Base-by-base conservation (phyloP, 2,888 invertebrate species). In the Entomobrya multifasciata region DNA sequence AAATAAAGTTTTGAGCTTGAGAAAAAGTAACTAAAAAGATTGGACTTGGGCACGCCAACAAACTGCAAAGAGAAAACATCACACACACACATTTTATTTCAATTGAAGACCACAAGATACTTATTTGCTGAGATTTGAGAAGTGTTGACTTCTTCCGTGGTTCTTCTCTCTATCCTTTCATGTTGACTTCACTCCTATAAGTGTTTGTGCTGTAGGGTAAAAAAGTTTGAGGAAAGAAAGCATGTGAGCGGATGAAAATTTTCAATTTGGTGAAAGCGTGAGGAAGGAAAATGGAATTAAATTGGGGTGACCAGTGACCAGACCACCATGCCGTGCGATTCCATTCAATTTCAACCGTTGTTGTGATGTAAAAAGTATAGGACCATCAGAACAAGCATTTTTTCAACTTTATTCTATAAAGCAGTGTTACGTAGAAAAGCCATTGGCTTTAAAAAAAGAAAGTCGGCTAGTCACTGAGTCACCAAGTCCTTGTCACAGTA, bases 251-350 rank as follows among this genome's bases (percentile, higher is more conserved):
- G 70, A 80, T 81, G 65, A 81, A 81, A 86, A 86, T 76, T 86
- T 86, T 86, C 86, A 86, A 86, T 86, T 86, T 86, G 57, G 86
- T 80, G 81, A 86, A 81, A 86, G 86, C 86, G 86, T 74, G 86
- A 86, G 81, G 44, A 76, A 77, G 10, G 86, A 81, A 86, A 87
- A 87, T 84, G 80, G 76, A 87, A 79, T 87, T 84, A 87, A 84
- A 87, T 84, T 84, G 81, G 84, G 84, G 79, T 87, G 84, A 84
- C 83, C 36, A 36, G 5, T n/a, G 5, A 36, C 36, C 36, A 36
- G 36, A 36, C 36, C 36, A 36, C 36, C 87, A 87, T 84, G 84
- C 36, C 87, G 65, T 83, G 80, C 81, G 72, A 86, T 86, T 86
- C 86, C 81, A 86, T 86, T 36, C 36, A 36, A 36, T 36, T 36